Evolutionary conservation across 1,140 invertebrate species (phyloP), one percentile per base, ranked within the genome.

Genomic region (Leptonema lineaticorne): DNA sequence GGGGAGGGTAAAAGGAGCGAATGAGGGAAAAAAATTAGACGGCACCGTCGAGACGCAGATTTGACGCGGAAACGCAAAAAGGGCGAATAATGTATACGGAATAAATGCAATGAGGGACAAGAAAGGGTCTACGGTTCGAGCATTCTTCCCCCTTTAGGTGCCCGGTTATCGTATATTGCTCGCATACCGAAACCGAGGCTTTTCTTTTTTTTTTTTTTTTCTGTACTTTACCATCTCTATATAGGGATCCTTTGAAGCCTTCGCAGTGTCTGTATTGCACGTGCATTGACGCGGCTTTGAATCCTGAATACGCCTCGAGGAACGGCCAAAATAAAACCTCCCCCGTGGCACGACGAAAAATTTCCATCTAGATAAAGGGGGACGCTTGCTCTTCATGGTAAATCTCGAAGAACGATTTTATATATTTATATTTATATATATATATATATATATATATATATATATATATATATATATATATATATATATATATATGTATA

Each of bases 351-450:
- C 50, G 8, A 20, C n/a, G 50, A 20, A 24, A 53, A 53, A 53
- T 53, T 53, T 53, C 50, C 50, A 53, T 53, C 50, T 22, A 53
- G 50, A 53, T 53, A 53, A 53, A 53, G 50, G 50, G 50, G 27
- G 24, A 26, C 24, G 50, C n/a, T 22, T 24, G 1, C 20, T 48
- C 22, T 48, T 48, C 18, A 20, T 20, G 16, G 16, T 48, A 20
- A 20, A n/a, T 20, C 2, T 20, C 46, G 46, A 22, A 20, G 14
- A 41, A 41, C 37, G 37, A 41, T 33, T 33, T 33, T 33, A 33
- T 33, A 33, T 33, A 5, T 33, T 11, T 11, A 33, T 6, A 33
- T 33, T 6, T 11, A 33, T 33, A 33, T 33, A 33, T 11, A 11
- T 6, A 33, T 6, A 5, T 33, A 33, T 33, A 33, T 33, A 33